Evolutionary conservation across 2,113 vertebrate species (phyloP).

Genomic region (Bubo blakistoni): DNA sequence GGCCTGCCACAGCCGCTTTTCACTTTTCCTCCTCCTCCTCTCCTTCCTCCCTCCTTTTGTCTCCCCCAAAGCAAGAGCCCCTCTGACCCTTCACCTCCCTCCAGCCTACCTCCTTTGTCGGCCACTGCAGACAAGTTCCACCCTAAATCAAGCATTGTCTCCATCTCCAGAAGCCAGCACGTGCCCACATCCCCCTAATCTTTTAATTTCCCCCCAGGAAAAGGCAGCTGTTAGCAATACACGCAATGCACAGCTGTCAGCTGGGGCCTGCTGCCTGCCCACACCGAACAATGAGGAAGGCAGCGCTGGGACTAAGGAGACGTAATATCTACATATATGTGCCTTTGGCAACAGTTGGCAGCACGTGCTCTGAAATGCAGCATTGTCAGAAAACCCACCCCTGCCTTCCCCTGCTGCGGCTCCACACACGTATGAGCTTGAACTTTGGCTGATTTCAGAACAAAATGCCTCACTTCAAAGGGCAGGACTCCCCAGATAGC

Average conservation of each 20-base stretch:
- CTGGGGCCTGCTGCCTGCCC: constrained; percentile 73
- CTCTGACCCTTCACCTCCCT: constrained; percentile 72
- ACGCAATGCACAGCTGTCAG: constrained; percentile 89
- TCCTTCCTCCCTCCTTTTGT: constrained; percentile 73
- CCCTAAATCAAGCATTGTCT: constrained; percentile 84
- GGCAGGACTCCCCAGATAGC: constrained; percentile 16
- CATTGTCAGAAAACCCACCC: neutral
- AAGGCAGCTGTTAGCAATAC: constrained; percentile 93
- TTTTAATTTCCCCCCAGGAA: constrained; percentile 86
- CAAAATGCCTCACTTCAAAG: constrained; percentile 37
- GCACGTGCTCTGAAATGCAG: constrained; percentile 82
- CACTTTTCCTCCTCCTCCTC: constrained; percentile 67
- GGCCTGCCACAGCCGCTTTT: constrained; percentile 61
- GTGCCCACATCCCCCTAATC: constrained; percentile 81
- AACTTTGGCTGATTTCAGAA: constrained; percentile 49
- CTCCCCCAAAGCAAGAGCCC: constrained; percentile 64
- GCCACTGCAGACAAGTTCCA: constrained; percentile 76
- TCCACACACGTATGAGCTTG: neutral
- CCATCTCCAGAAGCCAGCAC: constrained; percentile 80
- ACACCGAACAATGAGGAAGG: constrained; percentile 71
- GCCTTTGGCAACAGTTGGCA: constrained; percentile 91
- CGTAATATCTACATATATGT: constrained; percentile 62
- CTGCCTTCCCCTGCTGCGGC: neutral
- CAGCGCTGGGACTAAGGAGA: constrained; percentile 7
- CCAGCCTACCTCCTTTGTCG: constrained; percentile 73